Conservation (phyloP, 2,113 vertebrate species). For the Balaenoptera acutorostrata region DNA sequence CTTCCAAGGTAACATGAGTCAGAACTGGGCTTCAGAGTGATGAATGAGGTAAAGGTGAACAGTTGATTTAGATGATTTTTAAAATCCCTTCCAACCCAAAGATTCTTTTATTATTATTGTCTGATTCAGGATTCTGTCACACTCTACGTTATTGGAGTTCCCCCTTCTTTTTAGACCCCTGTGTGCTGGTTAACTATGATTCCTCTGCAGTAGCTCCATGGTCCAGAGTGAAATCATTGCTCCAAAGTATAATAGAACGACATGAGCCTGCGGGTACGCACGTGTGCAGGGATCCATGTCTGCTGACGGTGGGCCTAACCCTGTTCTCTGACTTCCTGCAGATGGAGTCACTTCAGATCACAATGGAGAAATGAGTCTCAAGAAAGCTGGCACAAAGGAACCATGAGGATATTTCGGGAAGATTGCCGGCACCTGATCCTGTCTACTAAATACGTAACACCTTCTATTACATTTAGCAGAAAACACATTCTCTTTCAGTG, state of each 20-base stretch:
- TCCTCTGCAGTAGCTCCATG: background rate
- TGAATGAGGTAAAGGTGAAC: background rate
- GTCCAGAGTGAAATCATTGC: background rate
- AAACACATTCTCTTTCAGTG: background rate
- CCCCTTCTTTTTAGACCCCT: background rate
- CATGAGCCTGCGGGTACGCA: background rate
- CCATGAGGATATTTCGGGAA: background rate
- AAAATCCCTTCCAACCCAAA: background rate
- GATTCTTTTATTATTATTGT: background rate
- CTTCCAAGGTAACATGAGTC: background rate
- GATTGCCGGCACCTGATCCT: background rate
- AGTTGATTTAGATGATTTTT: background rate
- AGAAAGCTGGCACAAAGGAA: background rate
- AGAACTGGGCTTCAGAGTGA: background rate
- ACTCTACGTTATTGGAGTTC: background rate
- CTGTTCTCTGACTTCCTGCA: background rate
- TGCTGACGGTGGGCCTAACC: background rate
- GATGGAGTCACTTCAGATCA: background rate
- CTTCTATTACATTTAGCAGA: background rate
- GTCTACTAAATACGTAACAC: background rate
- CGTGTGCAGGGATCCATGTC: fast-evolving
- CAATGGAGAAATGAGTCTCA: background rate
- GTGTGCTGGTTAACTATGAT: background rate
- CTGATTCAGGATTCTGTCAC: background rate
- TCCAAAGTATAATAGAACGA: background rate